Percentiles rank a stretch among this genome's conserved stretches.
phyloP scores from a whole-genome alignment of 1,140 invertebrate species.

The Rhizoglyphus robini region DNA sequence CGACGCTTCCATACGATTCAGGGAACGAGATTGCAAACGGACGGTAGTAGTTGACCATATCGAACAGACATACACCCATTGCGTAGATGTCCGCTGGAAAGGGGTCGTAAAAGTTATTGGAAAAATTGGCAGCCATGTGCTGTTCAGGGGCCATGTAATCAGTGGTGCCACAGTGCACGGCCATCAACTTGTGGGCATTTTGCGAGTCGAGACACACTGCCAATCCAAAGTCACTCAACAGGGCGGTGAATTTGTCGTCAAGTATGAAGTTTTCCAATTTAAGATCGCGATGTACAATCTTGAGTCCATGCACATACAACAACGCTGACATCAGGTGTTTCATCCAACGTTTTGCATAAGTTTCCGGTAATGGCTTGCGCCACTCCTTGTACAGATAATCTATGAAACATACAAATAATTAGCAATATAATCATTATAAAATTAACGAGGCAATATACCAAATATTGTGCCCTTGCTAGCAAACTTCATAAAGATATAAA shows the following conservation, averaged over 20 bases:
- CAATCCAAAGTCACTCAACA: constrained; percentile 23
- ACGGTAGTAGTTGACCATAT: constrained; percentile 30
- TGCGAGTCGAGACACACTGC: background rate
- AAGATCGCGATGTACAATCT: constrained; percentile 21
- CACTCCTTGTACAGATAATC: background rate
- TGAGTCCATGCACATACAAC: constrained; percentile 16
- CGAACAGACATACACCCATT: constrained; percentile 30
- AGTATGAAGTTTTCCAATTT: constrained; percentile 24
- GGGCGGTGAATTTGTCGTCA: constrained; percentile 6
- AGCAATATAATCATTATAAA: background rate
- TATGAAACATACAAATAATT: background rate
- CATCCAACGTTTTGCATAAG: constrained; percentile 15
- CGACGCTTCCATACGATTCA: background rate
- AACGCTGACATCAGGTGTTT: constrained; percentile 4
- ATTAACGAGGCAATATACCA: background rate
- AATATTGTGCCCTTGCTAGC: background rate
- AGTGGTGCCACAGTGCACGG: constrained; percentile 26
- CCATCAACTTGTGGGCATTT: background rate
- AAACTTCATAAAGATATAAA: constrained; percentile 24
- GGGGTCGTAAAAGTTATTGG: background rate
- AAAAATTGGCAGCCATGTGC: too few relatives aligned
- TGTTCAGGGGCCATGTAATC: constrained; percentile 32
- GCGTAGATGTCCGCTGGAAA: constrained; percentile 18
- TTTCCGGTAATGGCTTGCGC: constrained; percentile 12
- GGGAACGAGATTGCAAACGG: constrained; percentile 30